Conservation (phyloP, 2,888 invertebrate species). For the Stenurella melanura region DNA sequence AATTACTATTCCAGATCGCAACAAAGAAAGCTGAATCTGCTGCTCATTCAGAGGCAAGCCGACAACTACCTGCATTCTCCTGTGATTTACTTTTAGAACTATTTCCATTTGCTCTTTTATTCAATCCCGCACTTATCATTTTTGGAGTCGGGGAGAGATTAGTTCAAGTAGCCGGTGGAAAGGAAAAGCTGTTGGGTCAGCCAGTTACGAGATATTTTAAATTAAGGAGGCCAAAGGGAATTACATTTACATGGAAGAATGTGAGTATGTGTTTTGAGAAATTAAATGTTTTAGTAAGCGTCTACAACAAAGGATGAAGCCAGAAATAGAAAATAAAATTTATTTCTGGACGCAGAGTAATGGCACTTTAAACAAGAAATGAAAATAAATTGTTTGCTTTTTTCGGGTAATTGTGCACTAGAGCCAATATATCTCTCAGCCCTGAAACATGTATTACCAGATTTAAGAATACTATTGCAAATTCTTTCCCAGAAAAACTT, state of each 20-base stretch:
- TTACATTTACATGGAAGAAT: constrained; percentile 89
- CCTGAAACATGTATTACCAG: too few species aligned
- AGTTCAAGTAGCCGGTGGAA: constrained; percentile 79
- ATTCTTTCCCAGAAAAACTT: too few species aligned
- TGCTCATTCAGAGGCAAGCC: constrained; percentile 64
- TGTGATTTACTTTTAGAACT: constrained; percentile 84
- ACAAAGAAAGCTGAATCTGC: constrained; percentile 65
- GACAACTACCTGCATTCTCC: constrained; percentile 79
- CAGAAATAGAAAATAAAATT: not conserved
- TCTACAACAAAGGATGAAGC: not conserved
- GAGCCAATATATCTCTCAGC: too few species aligned
- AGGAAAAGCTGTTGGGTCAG: constrained; percentile 78
- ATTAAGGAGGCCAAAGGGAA: constrained; percentile 86
- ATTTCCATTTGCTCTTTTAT: constrained; percentile 91
- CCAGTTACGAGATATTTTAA: constrained; percentile 83
- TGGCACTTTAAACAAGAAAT: not conserved
- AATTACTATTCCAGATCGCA: constrained; percentile 67
- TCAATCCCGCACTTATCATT: constrained; percentile 85
- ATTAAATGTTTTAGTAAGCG: not conserved
- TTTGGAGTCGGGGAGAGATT: constrained; percentile 87
- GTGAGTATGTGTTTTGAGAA: constrained; percentile 73
- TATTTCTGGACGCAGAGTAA: not conserved
- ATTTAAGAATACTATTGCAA: too few species aligned
- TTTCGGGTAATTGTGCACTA: not conserved
- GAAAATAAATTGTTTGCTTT: not conserved